phyloP scores from a whole-genome alignment of 2,888 invertebrate genomes.

The Nowickia ferox region DNA sequence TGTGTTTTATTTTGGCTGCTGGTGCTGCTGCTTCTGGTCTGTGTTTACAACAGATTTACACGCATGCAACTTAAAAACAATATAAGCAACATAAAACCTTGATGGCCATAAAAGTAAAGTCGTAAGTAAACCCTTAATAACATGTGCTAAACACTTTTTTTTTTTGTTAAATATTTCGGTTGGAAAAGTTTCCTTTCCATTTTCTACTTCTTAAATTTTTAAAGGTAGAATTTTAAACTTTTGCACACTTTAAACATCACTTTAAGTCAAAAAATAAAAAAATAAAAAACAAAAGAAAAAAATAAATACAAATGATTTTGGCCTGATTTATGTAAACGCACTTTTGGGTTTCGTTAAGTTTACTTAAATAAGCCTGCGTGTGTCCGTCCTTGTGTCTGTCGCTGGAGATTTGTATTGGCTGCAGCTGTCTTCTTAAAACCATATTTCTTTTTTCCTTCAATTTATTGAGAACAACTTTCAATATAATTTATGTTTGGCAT shows the following conservation, averaged over 20 bases:
- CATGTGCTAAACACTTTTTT: conserved; percentile 45
- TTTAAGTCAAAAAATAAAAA: not conserved
- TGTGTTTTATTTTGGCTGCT: conserved; percentile 48
- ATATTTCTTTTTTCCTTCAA: conserved; percentile 35
- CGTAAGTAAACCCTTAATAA: conserved; percentile 36
- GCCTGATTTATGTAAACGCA: conserved; percentile 69
- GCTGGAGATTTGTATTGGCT: conserved; percentile 18
- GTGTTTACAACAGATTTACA: conserved; percentile 68
- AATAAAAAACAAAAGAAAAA: too few relatives aligned
- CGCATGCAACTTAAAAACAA: conserved; percentile 54
- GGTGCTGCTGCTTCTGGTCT: conserved; percentile 47
- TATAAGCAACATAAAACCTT: conserved; percentile 52
- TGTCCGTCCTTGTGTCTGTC: not conserved
- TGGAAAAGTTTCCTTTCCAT: conserved; percentile 24
- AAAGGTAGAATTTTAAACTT: conserved; percentile 27
- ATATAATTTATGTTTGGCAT: conserved; percentile 65
- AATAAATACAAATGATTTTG: conserved; percentile 59
- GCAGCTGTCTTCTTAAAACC: conserved; percentile 64
- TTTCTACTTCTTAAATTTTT: conserved; percentile 24
- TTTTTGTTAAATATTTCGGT: not conserved
- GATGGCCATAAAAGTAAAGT: conserved; percentile 64
- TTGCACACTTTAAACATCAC: conserved; percentile 26
- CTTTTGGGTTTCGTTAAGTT: conserved; percentile 43
- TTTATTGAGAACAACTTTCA: conserved; percentile 69
- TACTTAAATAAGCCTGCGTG: conserved; percentile 4